phyloP scores from a whole-genome alignment of 2,113 vertebrate species.

The Oreocharis arfaki region DNA sequence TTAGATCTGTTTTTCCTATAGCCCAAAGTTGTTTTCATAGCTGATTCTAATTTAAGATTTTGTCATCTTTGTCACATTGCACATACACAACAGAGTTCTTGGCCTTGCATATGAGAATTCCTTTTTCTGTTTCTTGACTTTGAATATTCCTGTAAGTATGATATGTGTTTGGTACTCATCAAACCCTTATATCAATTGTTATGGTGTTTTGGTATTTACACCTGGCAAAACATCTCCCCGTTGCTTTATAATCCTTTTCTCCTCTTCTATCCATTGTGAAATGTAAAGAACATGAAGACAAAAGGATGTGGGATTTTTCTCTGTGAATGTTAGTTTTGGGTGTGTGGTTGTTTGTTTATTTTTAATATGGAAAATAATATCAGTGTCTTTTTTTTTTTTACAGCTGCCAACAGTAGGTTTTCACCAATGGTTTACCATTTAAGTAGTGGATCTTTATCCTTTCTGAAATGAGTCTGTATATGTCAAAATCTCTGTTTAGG shows the following conservation, averaged over 20 bases:
- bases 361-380: neutral
- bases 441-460: neutral
- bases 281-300: neutral
- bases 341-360: neutral
- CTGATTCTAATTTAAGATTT: neutral
- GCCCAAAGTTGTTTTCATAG: neutral
- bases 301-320: neutral
- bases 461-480: neutral
- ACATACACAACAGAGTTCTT: neutral
- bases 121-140: neutral
- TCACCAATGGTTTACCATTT: neutral
- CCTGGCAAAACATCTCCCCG: neutral
- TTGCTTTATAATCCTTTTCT: neutral
- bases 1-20: neutral
- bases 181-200: neutral
- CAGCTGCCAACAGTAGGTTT: neutral
- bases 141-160: neutral
- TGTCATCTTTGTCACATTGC: neutral
- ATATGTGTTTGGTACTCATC: neutral
- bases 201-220: neutral
- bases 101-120: neutral
- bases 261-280: neutral
- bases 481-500: neutral
- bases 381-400: neutral
- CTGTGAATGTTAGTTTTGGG: neutral